Evolutionary conservation across 64 coral and sea anemone genomes (phyloP).

Genomic region (Anthopleura sola): DNA sequence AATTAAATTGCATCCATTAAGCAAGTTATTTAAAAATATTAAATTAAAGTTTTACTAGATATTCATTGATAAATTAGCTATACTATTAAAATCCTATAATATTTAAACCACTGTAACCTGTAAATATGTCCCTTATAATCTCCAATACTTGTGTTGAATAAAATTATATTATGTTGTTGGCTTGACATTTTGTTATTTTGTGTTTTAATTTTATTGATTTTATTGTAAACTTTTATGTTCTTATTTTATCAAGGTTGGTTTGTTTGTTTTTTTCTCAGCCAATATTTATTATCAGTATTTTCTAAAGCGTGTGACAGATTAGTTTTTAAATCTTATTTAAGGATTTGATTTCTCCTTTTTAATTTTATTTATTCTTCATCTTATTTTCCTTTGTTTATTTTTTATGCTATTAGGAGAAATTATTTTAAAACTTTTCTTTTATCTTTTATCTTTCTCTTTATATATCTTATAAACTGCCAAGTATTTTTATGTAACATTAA

Average conservation of each 20-base stretch:
- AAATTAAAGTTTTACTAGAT: not conserved
- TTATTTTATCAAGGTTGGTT: not conserved
- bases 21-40: no score
- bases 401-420: not conserved
- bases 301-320: constrained; percentile 21
- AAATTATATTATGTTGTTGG: not conserved
- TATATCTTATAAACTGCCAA: no score
- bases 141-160: not conserved
- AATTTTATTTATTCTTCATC: not conserved
- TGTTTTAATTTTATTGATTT: constrained; percentile 3
- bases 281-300: constrained; percentile 8
- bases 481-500: no score
- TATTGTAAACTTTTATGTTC: not conserved
- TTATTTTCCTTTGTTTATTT: not conserved
- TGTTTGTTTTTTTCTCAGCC: constrained; percentile 8
- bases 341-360: not conserved
- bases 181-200: constrained; percentile 2
- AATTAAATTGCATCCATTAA: not conserved
- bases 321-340: constrained; percentile 6
- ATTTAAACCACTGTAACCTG: not conserved
- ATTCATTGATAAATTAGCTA: not conserved
- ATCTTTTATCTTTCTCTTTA: not conserved
- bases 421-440: not conserved
- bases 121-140: constrained; percentile 1
- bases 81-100: not conserved